phyloP scores from a whole-genome alignment of 2,113 vertebrate genomes.

The Oceanites oceanicus region DNA sequence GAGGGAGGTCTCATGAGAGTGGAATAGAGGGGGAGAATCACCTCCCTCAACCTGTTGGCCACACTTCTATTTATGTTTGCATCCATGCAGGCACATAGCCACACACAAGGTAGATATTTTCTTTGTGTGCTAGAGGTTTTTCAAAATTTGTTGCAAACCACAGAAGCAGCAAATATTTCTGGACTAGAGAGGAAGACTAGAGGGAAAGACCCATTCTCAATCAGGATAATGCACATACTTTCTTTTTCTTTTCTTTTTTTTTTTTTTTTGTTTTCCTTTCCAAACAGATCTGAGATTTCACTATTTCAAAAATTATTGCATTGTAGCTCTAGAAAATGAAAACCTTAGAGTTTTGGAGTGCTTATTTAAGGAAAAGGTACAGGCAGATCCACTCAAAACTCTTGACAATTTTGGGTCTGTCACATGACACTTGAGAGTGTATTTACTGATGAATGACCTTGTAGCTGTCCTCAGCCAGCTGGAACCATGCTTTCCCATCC shows the following conservation, averaged over 20 bases:
- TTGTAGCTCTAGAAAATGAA: background rate
- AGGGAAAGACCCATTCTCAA: background rate
- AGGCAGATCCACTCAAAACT: background rate
- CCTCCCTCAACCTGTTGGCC: background rate
- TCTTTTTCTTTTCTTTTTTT: background rate
- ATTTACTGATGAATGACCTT: slow-evolving; percentile 51
- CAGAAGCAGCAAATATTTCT: background rate
- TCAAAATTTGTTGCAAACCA: background rate
- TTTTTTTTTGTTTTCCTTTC: background rate
- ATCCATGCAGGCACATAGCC: background rate
- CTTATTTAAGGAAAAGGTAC: slow-evolving; percentile 6
- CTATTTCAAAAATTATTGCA: background rate
- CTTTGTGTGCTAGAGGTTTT: background rate
- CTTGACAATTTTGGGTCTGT: background rate
- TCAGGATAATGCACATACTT: background rate
- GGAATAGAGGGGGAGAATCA: background rate
- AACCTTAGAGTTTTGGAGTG: background rate
- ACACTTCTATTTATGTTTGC: background rate
- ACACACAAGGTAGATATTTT: background rate
- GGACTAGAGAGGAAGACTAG: background rate
- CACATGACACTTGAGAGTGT: background rate
- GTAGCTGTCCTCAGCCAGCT: slow-evolving; percentile 56
- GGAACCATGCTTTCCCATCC: slow-evolving; percentile 54
- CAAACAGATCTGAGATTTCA: background rate
- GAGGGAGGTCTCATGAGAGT: background rate